These are phyloP conservation scores for Drosophila limbata DNA, from an alignment of 2,888 invertebrate species.

Conservation along the genomic window DNA sequence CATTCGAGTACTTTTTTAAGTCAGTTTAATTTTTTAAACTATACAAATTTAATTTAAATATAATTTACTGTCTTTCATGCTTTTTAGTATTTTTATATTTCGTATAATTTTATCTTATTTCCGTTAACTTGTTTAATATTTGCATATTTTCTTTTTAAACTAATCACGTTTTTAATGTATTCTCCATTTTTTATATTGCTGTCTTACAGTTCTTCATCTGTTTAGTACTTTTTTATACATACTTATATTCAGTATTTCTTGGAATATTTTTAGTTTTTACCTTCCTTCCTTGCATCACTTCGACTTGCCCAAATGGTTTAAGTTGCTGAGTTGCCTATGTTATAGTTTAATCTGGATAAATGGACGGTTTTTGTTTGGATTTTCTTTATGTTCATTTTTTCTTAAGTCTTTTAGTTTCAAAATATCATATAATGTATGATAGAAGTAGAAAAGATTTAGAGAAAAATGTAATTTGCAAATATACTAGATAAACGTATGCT, in stretches of 20 bases:
- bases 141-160: slow-evolving; percentile 45
- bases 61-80: slow-evolving; percentile 25
- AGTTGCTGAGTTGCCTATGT: slow-evolving; percentile 64
- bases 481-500: slow-evolving; percentile 21
- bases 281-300: slow-evolving; percentile 2
- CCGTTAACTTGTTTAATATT: slow-evolving; percentile 26
- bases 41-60: slow-evolving; percentile 43
- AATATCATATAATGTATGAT: slow-evolving; percentile 56
- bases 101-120: neutral
- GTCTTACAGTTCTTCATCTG: slow-evolving; percentile 40
- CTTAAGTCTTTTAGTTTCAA: slow-evolving; percentile 69
- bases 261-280: slow-evolving; percentile 19
- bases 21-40: slow-evolving; percentile 32
- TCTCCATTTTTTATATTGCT: slow-evolving; percentile 24
- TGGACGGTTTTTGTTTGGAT: slow-evolving; percentile 69
- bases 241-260: slow-evolving; percentile 37
- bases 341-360: slow-evolving; percentile 66
- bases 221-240: slow-evolving; percentile 42
- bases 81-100: slow-evolving; percentile 6
- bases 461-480: slow-evolving; percentile 18
- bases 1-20: slow-evolving; percentile 26
- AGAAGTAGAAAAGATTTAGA: slow-evolving; percentile 12
- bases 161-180: slow-evolving; percentile 28
- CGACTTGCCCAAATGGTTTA: slow-evolving; percentile 42
- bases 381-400: slow-evolving; percentile 52